Percentiles rank a stretch among this genome's conserved stretches.
phyloP scores from a whole-genome alignment of 2,888 invertebrate genomes.

The Amiota minor region DNA sequence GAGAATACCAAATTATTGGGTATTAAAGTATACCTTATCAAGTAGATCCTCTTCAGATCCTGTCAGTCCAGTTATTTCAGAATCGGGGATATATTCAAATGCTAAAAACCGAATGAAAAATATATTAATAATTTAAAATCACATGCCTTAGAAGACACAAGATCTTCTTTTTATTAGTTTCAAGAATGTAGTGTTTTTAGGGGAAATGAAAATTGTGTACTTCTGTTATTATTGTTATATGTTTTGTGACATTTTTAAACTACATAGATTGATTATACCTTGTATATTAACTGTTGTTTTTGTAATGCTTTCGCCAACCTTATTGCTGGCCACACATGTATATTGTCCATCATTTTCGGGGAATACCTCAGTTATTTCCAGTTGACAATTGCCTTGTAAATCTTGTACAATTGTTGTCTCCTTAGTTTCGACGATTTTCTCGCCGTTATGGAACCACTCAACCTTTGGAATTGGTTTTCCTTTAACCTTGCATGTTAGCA shows the following conservation, averaged over 20 bases:
- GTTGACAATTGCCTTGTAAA: conserved; percentile 84
- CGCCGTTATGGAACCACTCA: conserved; percentile 85
- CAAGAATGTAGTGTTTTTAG: conserved; percentile 44
- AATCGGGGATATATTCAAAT: conserved; percentile 93
- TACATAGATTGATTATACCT: too few relatives aligned
- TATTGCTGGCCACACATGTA: conserved; percentile 86
- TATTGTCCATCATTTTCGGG: conserved; percentile 93
- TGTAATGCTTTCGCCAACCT: conserved; percentile 86
- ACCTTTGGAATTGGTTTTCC: conserved; percentile 87
- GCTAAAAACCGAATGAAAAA: conserved; percentile 76
- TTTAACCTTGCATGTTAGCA: conserved; percentile 81
- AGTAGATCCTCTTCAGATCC: conserved; percentile 89
- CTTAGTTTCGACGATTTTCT: conserved; percentile 82
- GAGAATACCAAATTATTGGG: conserved; percentile 30
- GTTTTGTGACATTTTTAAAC: conserved; percentile 45
- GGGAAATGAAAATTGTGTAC: conserved; percentile 36
- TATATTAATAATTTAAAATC: not conserved
- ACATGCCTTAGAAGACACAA: conserved; percentile 35
- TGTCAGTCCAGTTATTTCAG: conserved; percentile 82
- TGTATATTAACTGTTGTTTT: conserved; percentile 86
- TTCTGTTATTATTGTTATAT: conserved; percentile 36
- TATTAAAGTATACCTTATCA: conserved; percentile 78
- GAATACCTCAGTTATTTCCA: conserved; percentile 89
- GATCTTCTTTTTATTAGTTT: not conserved
- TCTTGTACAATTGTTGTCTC: conserved; percentile 84